These are phyloP conservation scores for Mobula birostris DNA, from an alignment of 2,113 vertebrate species.

Conservation along the genomic window DNA sequence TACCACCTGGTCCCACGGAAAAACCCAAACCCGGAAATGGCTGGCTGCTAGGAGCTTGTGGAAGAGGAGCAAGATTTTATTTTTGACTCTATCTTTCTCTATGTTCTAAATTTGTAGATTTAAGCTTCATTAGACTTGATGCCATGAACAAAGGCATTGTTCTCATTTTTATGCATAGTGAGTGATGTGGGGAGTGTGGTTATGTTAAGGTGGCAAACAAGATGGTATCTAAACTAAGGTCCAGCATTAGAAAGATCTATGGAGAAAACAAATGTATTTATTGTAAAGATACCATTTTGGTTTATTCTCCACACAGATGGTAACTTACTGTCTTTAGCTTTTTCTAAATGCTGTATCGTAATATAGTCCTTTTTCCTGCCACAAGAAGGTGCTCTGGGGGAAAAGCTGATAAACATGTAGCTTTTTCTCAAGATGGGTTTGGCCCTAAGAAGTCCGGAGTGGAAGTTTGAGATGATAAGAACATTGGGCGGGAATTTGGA, in stretches of 20 bases:
- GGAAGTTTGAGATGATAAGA: too few relatives aligned
- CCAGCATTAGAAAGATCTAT: neutral
- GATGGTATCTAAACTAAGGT: neutral
- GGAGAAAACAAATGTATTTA: neutral
- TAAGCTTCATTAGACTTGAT: neutral
- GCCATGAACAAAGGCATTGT: neutral
- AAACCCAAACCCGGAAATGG: neutral
- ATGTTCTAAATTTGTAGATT: neutral
- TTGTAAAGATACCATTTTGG: neutral
- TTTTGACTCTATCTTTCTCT: neutral
- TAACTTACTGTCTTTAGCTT: neutral
- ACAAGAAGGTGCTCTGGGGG: neutral
- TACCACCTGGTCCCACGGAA: neutral
- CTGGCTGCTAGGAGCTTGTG: constrained; percentile 23
- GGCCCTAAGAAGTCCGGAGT: neutral
- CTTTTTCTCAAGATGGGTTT: neutral
- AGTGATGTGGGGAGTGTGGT: neutral
- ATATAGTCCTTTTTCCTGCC: neutral
- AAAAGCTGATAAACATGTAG: neutral
- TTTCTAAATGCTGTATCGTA: neutral
- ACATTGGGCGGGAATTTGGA: too few relatives aligned
- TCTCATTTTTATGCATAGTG: neutral
- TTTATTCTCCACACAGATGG: neutral
- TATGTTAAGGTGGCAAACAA: neutral
- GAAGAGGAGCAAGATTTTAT: neutral